phyloP scores from a whole-genome alignment of 2,888 invertebrate species.

The Drosophila atroscutellata region DNA sequence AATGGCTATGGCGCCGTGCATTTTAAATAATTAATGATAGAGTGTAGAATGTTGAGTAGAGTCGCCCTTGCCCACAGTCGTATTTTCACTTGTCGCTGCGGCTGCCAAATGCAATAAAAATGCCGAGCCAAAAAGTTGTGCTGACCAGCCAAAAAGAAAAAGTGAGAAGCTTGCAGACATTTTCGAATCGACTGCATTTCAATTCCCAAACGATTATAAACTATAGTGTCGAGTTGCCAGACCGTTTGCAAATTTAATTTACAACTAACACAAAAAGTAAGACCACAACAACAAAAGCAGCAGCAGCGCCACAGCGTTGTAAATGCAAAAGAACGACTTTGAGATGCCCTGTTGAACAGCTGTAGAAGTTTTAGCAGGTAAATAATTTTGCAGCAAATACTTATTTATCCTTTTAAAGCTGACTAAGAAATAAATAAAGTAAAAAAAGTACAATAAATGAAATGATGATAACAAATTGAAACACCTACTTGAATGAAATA shows the following conservation, averaged over 20 bases:
- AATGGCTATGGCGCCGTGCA: constrained; percentile 73
- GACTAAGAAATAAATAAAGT: neutral
- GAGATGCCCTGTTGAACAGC: constrained; percentile 3
- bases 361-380: neutral
- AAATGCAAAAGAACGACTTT: neutral
- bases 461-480: neutral
- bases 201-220: constrained; percentile 81
- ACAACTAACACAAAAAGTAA: constrained; percentile 55
- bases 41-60: constrained; percentile 13
- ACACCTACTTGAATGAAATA: neutral
- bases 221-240: constrained; percentile 65
- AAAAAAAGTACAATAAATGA: neutral
- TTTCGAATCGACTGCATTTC: constrained; percentile 76
- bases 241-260: constrained; percentile 81
- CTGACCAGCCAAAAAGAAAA: constrained; percentile 54
- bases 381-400: neutral
- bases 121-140: constrained; percentile 64
- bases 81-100: constrained; percentile 6
- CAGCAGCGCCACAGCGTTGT: neutral
- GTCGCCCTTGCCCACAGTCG: constrained; percentile 9
- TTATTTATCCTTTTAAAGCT: neutral
- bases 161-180: constrained; percentile 57
- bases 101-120: constrained; percentile 70
- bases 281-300: constrained; percentile 42
- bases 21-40: constrained; percentile 76